Evolutionary conservation across 2,797 vertebrate species (phyloP), one percentile per base, ranked within the genome.

Genomic region (Falco berigora): DNA sequence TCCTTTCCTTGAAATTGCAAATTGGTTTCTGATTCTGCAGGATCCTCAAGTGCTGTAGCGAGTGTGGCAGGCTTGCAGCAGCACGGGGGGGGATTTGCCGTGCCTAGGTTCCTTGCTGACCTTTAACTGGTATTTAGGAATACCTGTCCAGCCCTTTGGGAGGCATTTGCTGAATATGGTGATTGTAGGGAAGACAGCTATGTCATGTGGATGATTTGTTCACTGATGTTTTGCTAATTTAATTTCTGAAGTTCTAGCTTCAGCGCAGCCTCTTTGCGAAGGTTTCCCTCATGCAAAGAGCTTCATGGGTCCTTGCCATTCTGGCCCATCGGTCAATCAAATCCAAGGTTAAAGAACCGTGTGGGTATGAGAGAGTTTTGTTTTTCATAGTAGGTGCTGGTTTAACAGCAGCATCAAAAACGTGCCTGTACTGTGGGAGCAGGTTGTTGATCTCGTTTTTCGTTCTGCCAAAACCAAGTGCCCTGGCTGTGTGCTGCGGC

Each of bases 401-500:
- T 56, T 28, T 42, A 63, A 56, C 42, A 64, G 44, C 44, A 58
- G 56, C 18, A 18, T 55, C 62, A 53, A 12, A 30, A 61, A 3
- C 1, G 5, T 53, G 50, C 56, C 38, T 44, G 52, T 36, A 40
- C 63, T 50, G 32, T 44, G 77, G 84, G 71, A 53, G 28, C 38
- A 10, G 40, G 64, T 40, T 69, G 36, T 23, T 44, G 32, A 23
- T 36, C n/a, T 47, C 13, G 23, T 42, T 55, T 46, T 17, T 11
- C 4, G 5, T 52, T 38, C 34, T 78, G 34, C 24, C 40, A 28
- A n/a, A 22, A 30, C 11, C 3, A 21, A 23, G 47, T n/a, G 44
- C 27, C 40, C 10, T 4, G 3, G 10, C 25, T 17, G 30, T 1
- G 17, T n/a, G 6, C 23, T 9, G 7, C 1, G 11, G 56, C 62